A percentile compares a stretch with the other conserved stretches of the same genome.
Evolutionary conservation across 2,113 vertebrate genomes (phyloP).

Genomic region (Microtus montanus): DNA sequence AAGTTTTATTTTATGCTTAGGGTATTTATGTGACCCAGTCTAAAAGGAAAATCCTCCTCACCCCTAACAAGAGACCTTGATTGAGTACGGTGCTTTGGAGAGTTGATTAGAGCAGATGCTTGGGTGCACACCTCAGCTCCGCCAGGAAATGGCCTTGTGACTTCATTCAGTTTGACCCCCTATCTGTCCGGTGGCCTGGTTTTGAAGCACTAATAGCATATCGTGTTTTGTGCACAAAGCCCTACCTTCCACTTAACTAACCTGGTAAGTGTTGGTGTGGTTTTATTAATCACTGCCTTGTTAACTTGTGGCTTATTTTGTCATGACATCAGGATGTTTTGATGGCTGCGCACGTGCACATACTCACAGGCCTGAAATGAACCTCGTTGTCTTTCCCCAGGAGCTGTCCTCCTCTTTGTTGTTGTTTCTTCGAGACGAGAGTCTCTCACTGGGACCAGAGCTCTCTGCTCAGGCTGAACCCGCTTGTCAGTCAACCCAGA

Average conservation of each 20-base stretch:
- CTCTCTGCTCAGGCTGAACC: background rate
- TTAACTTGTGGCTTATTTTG: slow-evolving; percentile 14
- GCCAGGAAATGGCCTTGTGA: background rate
- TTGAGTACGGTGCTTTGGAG: background rate
- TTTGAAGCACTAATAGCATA: slow-evolving; percentile 16
- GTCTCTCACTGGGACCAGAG: background rate
- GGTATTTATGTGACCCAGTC: background rate
- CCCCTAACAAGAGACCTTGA: background rate
- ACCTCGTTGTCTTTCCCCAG: background rate
- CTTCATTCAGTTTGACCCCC: background rate
- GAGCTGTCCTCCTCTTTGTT: background rate
- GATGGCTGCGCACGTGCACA: background rate
- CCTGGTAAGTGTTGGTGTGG: background rate
- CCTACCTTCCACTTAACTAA: background rate
- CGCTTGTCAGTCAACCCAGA: background rate
- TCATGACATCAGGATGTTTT: background rate
- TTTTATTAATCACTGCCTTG: background rate
- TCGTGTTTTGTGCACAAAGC: background rate
- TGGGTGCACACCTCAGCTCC: background rate
- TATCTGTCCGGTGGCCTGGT: background rate
- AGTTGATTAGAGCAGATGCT: background rate
- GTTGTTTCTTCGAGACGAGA: background rate
- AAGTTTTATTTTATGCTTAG: slow-evolving; percentile 19
- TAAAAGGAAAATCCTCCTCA: background rate
- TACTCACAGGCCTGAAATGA: background rate